Base-by-base conservation (phyloP, 2,888 invertebrate species). In the Macrophya alboannulata region DNA sequence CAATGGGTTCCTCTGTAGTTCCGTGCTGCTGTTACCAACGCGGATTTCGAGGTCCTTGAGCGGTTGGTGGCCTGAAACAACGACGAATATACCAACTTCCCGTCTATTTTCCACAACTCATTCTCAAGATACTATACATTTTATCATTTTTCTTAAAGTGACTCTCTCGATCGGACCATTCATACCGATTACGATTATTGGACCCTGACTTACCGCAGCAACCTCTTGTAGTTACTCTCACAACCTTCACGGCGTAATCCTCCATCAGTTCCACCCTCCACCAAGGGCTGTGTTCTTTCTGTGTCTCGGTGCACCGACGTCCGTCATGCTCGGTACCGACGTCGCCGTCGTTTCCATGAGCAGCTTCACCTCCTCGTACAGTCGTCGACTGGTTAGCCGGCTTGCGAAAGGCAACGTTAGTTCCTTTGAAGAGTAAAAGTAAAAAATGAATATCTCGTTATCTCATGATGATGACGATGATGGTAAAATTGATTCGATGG, bases 381-480 rank as follows among this genome's bases (percentile, higher is more conserved):
- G 98, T 97, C 0, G 98, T 98, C 84, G 98, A 98, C 94, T 98
- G 98, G 94, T 98, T 98, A 0, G 97, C 97, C 1, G 98, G 98
- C 92, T 98, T 98, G 82, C 97, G 95, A 90, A 96, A 97, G 1
- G 97, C 98, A 15, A 98, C 97, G 93, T 98, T 98, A 45, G 97
- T 97, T 79, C 97, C 97, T 97, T 94, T 17, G 45, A 17, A 12
- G 48, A 51, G 12, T 76, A 62, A 4, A 12, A 62, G 25, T 12
- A 15, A 12, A 62, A 62, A 0, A 68, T 68, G 10, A 37, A 37
- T 31, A 37, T 68, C 12, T 65, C 6, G 31, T 31, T 5, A 65
- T 31, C 65, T 15, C 3, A 65, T 15, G 65, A 37, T 10, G 59
- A 62, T 4, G 15, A 48, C n/a, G n/a, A n/a, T n/a, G 48, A 4